Base-by-base conservation (phyloP, 2,797 vertebrate genomes). In the Euthynnus affinis region DNA sequence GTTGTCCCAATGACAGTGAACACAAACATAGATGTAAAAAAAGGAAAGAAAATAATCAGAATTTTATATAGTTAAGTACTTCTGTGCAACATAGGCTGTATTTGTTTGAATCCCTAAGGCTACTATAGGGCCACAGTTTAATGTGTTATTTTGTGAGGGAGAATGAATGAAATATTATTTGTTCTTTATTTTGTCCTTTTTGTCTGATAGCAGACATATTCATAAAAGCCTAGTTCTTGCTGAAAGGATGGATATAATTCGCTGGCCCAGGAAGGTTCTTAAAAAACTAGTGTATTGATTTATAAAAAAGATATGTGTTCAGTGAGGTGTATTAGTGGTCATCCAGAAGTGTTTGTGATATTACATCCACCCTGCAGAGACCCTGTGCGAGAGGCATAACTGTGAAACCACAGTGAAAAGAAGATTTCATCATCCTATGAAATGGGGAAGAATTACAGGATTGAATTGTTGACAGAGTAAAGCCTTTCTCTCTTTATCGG, bases 381-480 rank as follows among this genome's bases (percentile, higher is more conserved):
- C 34, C 20, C 18, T 20, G 6, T 18, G 18, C 46, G 9, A 17
- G 44, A 17, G 44, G 14, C 44, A 46, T 46, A 46, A 17, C n/a
- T 7, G 23, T 53, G 23, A 81, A 62, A 42, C 34, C 59, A 52
- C 51, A 17, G 52, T 73, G 72, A 49, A 84, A 76, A 48, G 77
- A 56, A 70, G 71, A 87, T 88, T 86, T 88, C 77, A 84, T 85
- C 87, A 86, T 78, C 76, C 72, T 76, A 49, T 73, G 71, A 90
- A 90, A 84, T 76, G 55, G 72, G 58, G 87, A 70, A 80, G 66
- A 85, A 75, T 89, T 74, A 81, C 71, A 72, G 56, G 74, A 86
- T 49, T 81, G 71, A 81, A 66, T 84, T 83, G 83, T 91, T 79
- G 89, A 82, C 80, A 73, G 58, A 86, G 66, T 76, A 83, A 91